A percentile compares a stretch with the other conserved stretches of the same genome.
These are phyloP conservation scores for Amphiprion percula DNA, from an alignment of 2,113 vertebrate genomes.

Conservation along the genomic window DNA sequence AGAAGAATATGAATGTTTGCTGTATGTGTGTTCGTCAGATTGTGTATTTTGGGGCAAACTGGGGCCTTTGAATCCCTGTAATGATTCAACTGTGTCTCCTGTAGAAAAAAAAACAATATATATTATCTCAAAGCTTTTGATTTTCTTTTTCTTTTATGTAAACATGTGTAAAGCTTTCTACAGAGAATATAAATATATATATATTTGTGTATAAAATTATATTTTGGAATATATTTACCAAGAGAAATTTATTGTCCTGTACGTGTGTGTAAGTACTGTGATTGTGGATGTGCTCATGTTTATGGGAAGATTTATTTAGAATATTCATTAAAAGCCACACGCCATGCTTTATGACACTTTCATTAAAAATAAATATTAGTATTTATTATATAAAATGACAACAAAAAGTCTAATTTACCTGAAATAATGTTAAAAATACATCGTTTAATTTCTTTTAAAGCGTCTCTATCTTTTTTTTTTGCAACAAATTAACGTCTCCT, in stretches of 20 bases:
- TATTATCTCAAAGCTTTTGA: conserved; percentile 65
- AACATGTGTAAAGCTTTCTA: conserved; percentile 82
- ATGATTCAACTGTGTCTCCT: conserved; percentile 2
- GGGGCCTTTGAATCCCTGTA: conserved; percentile 16
- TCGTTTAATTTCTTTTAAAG: too few relatives aligned
- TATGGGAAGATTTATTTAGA: conserved; percentile 12
- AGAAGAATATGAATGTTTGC: conserved; percentile 71
- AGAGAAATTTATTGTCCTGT: conserved; percentile 78
- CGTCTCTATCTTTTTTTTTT: background rate
- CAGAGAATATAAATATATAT: conserved; percentile 80
- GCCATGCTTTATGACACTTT: conserved; percentile 31
- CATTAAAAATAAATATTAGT: background rate
- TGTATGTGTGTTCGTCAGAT: conserved; percentile 8
- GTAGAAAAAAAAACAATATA: conserved; percentile 70
- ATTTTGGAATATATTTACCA: conserved; percentile 82
- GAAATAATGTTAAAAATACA: too few relatives aligned
- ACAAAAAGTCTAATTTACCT: too few relatives aligned
- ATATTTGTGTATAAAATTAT: conserved; percentile 85
- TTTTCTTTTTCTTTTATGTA: conserved; percentile 60
- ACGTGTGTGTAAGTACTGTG: conserved; percentile 80
- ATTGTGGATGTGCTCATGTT: conserved; percentile 66
- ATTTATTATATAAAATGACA: background rate
- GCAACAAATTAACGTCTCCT: conserved; percentile 10
- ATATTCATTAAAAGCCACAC: conserved; percentile 3
- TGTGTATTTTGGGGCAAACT: conserved; percentile 3